Conservation (phyloP, 92 coral and sea anemone genomes). For the Phenganax stokvisi region DNA sequence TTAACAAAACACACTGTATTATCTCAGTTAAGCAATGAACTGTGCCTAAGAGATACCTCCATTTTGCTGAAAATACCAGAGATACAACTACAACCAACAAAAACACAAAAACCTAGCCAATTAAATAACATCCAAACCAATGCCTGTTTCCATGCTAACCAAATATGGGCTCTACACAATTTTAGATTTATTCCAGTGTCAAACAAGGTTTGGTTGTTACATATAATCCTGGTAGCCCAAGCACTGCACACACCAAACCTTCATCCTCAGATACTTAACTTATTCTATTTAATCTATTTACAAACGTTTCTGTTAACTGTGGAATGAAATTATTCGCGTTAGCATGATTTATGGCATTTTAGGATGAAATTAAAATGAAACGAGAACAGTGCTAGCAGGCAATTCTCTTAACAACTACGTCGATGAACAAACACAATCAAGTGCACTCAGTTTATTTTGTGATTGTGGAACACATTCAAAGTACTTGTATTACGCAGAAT, state of each 20-base stretch:
- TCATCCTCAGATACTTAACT: no score
- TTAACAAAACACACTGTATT: constrained; percentile 1
- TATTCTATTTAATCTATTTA: background rate
- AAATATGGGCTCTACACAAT: constrained; percentile 13
- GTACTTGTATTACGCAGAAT: constrained; percentile 4
- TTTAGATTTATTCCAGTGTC: background rate
- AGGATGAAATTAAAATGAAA: constrained; percentile 11
- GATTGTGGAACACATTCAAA: background rate
- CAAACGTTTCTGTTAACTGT: background rate
- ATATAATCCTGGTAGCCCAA: background rate
- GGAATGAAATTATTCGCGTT: background rate
- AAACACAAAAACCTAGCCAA: constrained; percentile 24
- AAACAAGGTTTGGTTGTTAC: background rate
- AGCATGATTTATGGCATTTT: constrained; percentile 9
- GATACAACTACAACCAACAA: background rate
- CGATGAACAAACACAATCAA: constrained; percentile 1
- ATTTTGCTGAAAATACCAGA: background rate
- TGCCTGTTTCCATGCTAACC: constrained; percentile 40
- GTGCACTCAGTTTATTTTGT: background rate
- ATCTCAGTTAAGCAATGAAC: background rate
- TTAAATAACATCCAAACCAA: constrained; percentile 26
- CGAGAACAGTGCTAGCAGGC: background rate
- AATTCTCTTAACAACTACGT: constrained; percentile 4
- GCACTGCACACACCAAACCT: background rate
- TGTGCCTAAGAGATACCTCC: background rate